Base-by-base conservation (phyloP, 2,888 invertebrate species). In the Apamea epomidion region DNA sequence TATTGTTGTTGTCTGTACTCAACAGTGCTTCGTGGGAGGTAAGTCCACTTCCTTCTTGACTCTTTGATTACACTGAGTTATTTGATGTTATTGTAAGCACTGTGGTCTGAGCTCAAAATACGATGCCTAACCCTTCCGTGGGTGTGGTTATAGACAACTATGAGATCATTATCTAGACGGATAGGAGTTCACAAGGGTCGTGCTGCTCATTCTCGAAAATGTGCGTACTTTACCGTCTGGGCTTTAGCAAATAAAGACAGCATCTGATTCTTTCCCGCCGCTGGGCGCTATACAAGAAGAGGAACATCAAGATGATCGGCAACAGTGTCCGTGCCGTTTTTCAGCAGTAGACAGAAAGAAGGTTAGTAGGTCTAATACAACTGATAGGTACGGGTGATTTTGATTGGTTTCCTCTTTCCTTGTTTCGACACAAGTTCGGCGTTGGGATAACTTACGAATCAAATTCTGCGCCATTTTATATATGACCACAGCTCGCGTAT, bases 21-120 rank as follows among this genome's bases (percentile, higher is more conserved):
- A 16, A 67, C n/a, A 54, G 51, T 29, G 88, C 79, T 37, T 72
- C 74, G 54, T 84, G 86, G 76, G 84, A 80, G 88, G 89, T 89
- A 68, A 84, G 90, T 74, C 18, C 5, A 64, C 7, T 73, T 81
- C 68, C 80, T 76, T 72, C 29, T 65, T 29, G 76, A 80, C 42
- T 68, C 3, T 18, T 78, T 42, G 67, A 76, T 82, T 73, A 67
- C 21, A 45, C 8, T 69, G 21, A 70, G 42, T 70, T 81, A 76
- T 84, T 81, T 16, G 37, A 21, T 74, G 21, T 68, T 60, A 74
- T 71, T 58, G 42, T 64, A 2, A 12, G 16, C 32, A 68, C 74
- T 62, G 80, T 76, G 74, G 74, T 69, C 69, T 74, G 51, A 14
- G 37, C 29, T 80, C 32, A 25, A 60, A 82, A 74, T 81, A 62